These are phyloP conservation scores for Puma concolor DNA, from an alignment of 2,113 vertebrate species.

Conservation along the genomic window DNA sequence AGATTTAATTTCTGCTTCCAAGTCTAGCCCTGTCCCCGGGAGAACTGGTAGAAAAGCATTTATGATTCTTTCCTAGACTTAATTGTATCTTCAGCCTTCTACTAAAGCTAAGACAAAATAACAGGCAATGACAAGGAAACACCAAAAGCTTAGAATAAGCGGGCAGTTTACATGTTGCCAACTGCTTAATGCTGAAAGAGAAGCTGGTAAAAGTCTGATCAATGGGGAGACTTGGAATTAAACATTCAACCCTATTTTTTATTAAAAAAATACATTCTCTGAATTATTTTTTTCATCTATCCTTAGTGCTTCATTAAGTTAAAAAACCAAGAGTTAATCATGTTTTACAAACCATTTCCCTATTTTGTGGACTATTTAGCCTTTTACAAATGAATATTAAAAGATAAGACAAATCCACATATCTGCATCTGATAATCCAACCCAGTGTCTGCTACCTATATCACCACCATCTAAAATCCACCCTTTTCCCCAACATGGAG, in stretches of 20 bases:
- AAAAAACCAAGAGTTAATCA: background rate
- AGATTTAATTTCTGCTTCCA: conserved; percentile 44
- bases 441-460: background rate
- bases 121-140: background rate
- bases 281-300: conserved; percentile 22
- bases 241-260: background rate
- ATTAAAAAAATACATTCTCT: background rate
- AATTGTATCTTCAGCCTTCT: background rate
- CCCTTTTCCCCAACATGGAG: background rate
- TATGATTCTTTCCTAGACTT: conserved; percentile 28
- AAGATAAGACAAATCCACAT: background rate
- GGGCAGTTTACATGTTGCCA: background rate
- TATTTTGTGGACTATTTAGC: background rate
- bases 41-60: background rate
- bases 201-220: background rate
- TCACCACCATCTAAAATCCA: background rate
- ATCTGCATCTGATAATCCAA: background rate
- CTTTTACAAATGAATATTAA: background rate
- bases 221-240: background rate
- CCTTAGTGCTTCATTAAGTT: background rate
- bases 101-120: conserved; percentile 32
- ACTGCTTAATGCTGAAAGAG: background rate
- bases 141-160: background rate
- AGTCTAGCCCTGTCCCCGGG: background rate
- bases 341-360: background rate